Conservation (phyloP, 1,140 invertebrate genomes). For the Aethina tumida region DNA sequence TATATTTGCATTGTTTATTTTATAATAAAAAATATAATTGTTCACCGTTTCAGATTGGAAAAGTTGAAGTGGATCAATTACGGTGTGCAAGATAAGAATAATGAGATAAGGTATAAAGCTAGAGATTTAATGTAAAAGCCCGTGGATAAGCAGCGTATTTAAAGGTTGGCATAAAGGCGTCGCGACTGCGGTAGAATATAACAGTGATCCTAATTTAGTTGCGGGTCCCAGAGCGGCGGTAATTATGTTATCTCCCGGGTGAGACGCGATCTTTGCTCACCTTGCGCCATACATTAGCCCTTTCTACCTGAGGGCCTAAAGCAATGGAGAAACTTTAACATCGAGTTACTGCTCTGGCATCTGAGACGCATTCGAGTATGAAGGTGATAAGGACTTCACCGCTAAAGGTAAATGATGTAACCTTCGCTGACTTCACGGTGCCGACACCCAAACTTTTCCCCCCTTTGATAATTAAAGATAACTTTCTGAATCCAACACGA, state of each 20-base stretch:
- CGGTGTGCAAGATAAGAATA: too few species aligned
- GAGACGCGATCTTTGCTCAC: conserved; percentile 3
- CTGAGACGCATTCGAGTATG: conserved; percentile 1
- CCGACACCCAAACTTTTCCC: not conserved
- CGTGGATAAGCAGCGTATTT: too few species aligned
- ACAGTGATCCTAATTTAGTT: conserved; percentile 2
- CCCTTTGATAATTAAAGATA: too few species aligned
- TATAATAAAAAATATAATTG: too few species aligned
- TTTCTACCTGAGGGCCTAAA: conserved; percentile 1
- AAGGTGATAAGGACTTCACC: conserved; percentile 5
- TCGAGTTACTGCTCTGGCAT: not conserved
- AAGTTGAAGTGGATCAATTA: too few species aligned
- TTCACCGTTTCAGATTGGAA: too few species aligned
- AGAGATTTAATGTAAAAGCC: too few species aligned
- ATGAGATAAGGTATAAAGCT: too few species aligned
- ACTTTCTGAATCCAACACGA: too few species aligned
- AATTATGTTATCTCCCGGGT: conserved; percentile 3
- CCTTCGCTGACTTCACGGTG: not conserved
- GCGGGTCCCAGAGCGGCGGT: not conserved
- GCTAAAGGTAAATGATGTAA: conserved; percentile 5
- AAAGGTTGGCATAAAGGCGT: too few species aligned
- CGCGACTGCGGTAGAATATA: conserved; percentile 2
- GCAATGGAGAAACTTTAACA: conserved; percentile 1
- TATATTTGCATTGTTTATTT: too few species aligned
- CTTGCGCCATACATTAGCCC: conserved; percentile 4